Evolutionary conservation across 2,113 vertebrate genomes (phyloP).

Genomic region (Daubentonia madagascariensis): DNA sequence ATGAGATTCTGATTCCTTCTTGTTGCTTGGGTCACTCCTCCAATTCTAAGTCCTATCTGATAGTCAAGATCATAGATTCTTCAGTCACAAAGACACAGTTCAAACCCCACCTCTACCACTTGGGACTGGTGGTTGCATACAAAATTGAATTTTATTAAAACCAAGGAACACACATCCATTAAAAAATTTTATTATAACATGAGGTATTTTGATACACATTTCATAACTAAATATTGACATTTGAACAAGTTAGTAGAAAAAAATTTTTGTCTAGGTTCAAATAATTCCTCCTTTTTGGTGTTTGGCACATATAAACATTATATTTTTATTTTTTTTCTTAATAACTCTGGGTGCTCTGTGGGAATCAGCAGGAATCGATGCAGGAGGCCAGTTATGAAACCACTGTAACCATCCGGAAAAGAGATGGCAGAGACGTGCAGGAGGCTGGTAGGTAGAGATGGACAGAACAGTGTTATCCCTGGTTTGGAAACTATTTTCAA

Average conservation of each 20-base stretch:
- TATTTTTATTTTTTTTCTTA: background rate
- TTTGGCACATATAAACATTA: background rate
- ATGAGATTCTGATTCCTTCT: background rate
- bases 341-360: background rate
- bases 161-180: background rate
- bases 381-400: background rate
- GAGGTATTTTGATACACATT: background rate
- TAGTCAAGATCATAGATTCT: background rate
- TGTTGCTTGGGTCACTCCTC: background rate
- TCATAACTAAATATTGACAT: background rate
- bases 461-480: background rate
- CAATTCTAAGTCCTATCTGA: background rate
- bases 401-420: background rate
- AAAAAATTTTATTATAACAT: background rate
- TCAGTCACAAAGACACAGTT: background rate
- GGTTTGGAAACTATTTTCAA: background rate
- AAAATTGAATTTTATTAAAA: background rate
- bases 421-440: background rate
- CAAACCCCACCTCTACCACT: background rate
- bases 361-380: background rate
- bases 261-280: background rate
- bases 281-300: background rate
- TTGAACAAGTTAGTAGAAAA: background rate
- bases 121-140: background rate
- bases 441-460: background rate